phyloP scores from a whole-genome alignment of 2,797 vertebrate genomes.

The Esox masquinongy region DNA sequence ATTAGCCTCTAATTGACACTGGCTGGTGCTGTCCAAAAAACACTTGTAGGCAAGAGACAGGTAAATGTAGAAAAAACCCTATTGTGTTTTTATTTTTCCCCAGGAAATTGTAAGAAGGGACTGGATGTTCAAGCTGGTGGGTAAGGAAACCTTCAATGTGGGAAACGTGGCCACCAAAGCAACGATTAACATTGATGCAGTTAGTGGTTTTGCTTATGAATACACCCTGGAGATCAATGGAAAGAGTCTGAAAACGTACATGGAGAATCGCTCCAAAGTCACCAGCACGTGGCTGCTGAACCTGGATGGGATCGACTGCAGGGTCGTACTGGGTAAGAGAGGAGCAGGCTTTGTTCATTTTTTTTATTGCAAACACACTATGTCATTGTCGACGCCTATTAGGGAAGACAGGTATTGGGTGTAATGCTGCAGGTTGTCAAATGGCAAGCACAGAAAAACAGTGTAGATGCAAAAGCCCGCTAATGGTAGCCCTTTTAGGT shows the following conservation, averaged over 20 bases:
- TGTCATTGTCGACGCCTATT: not conserved
- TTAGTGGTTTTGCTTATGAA: slow-evolving; percentile 92
- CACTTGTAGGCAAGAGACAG: not conserved
- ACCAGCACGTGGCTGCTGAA: slow-evolving; percentile 94
- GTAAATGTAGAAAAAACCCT: not conserved
- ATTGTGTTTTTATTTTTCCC: not conserved
- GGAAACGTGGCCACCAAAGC: slow-evolving; percentile 88
- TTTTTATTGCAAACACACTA: not conserved
- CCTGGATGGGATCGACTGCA: slow-evolving; percentile 86
- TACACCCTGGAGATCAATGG: slow-evolving; percentile 97
- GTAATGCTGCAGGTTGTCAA: too few species aligned
- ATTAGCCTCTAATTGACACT: not conserved
- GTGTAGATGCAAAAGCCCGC: not conserved
- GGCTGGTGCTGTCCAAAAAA: not conserved
- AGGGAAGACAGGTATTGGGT: not conserved
- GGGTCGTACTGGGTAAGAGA: slow-evolving; percentile 90
- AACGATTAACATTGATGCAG: slow-evolving; percentile 93
- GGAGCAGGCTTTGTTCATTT: not conserved
- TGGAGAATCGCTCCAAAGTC: slow-evolving; percentile 94
- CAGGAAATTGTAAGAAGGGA: slow-evolving; percentile 92
- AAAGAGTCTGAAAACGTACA: slow-evolving; percentile 92
- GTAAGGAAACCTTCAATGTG: slow-evolving; percentile 92
- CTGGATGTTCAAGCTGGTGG: slow-evolving; percentile 99
- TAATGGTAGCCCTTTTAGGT: not conserved
- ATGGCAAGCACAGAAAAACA: too few species aligned